Percentiles rank a stretch among this genome's conserved stretches.
phyloP scores from a whole-genome alignment of 2,113 vertebrate species.

The Microtus oregoni region DNA sequence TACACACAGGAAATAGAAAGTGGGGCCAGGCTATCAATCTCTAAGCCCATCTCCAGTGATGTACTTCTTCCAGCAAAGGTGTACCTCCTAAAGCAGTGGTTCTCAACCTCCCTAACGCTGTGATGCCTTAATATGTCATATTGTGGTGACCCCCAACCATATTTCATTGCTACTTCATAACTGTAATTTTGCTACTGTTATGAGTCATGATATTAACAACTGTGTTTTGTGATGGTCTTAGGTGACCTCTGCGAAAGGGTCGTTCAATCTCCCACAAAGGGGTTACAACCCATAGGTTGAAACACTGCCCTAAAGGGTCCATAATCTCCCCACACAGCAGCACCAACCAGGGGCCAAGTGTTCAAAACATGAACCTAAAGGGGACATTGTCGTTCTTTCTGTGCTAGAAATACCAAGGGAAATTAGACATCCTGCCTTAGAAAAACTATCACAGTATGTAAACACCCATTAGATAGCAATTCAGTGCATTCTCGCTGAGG shows the following conservation, averaged over 20 bases:
- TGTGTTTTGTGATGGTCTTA: neutral
- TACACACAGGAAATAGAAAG: neutral
- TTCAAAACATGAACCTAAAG: neutral
- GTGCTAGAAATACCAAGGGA: constrained; percentile 1
- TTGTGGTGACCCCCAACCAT: neutral
- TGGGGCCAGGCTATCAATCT: no score
- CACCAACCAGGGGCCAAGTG: neutral
- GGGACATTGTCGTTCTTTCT: neutral
- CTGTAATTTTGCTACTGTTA: neutral
- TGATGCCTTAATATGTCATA: neutral
- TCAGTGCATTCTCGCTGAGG: neutral
- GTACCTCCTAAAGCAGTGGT: neutral
- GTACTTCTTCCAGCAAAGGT: no score
- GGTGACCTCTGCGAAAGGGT: neutral
- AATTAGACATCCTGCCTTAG: neutral
- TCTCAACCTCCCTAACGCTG: neutral
- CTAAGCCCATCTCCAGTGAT: no score
- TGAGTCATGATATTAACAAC: neutral
- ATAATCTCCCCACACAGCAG: no score
- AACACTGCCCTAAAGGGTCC: neutral
- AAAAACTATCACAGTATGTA: neutral
- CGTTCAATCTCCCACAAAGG: neutral
- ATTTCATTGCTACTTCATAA: neutral
- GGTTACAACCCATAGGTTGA: neutral
- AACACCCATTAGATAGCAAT: neutral